Evolutionary conservation across 2,797 vertebrate genomes (phyloP).

Genomic region (Sylvilagus floridanus): DNA sequence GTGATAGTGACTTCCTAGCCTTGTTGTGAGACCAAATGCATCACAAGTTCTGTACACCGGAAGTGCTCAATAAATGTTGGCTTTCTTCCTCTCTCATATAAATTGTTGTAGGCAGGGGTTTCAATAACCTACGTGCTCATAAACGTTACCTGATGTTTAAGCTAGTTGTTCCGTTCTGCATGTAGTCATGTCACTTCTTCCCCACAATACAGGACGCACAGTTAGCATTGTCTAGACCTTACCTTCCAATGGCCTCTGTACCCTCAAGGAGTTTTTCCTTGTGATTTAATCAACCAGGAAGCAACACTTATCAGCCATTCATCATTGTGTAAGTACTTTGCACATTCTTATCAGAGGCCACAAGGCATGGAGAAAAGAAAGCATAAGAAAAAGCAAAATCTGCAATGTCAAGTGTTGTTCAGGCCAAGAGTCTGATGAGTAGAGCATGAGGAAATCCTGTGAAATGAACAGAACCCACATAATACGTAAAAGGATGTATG

Average conservation of each 20-base stretch:
- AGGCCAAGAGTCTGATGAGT: neutral
- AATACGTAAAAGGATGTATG: neutral
- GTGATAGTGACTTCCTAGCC: neutral
- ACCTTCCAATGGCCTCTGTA: neutral
- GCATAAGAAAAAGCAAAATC: neutral
- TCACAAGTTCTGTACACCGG: neutral
- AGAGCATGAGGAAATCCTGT: neutral
- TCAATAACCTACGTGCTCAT: neutral
- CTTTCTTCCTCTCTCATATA: neutral
- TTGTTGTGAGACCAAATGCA: neutral
- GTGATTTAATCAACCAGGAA: neutral
- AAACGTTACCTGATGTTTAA: neutral
- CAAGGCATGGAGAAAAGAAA: neutral
- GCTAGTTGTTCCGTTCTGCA: neutral
- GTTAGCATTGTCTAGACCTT: neutral
- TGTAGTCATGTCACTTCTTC: neutral
- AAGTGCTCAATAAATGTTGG: neutral
- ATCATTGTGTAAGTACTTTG: neutral
- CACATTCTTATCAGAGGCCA: neutral
- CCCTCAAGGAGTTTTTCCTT: neutral
- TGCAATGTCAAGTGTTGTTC: slow-evolving; percentile 17
- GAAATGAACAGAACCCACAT: neutral
- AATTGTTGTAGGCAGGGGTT: neutral
- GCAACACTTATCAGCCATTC: neutral
- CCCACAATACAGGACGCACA: neutral